phyloP scores from a whole-genome alignment of 2,888 invertebrate species.

The Dicycla oo region DNA sequence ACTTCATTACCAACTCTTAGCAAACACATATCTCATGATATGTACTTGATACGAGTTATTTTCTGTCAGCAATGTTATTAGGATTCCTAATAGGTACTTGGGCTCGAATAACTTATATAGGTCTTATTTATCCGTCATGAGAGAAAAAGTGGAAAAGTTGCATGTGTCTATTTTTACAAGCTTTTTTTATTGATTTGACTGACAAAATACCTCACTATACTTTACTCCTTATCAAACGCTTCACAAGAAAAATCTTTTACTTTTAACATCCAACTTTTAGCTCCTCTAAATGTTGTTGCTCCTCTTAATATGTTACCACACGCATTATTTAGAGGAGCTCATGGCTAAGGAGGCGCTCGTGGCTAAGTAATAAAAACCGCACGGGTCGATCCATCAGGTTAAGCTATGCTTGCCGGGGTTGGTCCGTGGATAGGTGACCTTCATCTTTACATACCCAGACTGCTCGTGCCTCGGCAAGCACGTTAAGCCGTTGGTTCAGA shows the following conservation, averaged over 20 bases:
- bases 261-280: neutral
- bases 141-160: neutral
- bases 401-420: neutral
- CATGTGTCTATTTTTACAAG: neutral
- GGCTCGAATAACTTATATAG: neutral
- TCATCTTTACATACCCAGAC: neutral
- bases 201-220: neutral
- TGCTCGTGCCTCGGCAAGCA: too few species aligned
- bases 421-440: neutral
- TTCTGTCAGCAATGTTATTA: neutral
- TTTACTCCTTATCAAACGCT: neutral
- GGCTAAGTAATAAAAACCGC: too few species aligned
- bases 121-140: neutral
- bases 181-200: neutral
- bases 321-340: too few species aligned
- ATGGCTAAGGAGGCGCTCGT: too few species aligned
- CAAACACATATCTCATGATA: too few species aligned
- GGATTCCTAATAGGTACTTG: neutral
- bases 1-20: neutral
- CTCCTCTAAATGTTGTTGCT: too few species aligned
- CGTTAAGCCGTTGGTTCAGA: too few species aligned
- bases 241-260: neutral
- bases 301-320: too few species aligned
- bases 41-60: too few species aligned
- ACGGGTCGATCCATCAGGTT: neutral